phyloP scores from a whole-genome alignment of 2,888 invertebrate species.

The Oegoconia quadripuncta region DNA sequence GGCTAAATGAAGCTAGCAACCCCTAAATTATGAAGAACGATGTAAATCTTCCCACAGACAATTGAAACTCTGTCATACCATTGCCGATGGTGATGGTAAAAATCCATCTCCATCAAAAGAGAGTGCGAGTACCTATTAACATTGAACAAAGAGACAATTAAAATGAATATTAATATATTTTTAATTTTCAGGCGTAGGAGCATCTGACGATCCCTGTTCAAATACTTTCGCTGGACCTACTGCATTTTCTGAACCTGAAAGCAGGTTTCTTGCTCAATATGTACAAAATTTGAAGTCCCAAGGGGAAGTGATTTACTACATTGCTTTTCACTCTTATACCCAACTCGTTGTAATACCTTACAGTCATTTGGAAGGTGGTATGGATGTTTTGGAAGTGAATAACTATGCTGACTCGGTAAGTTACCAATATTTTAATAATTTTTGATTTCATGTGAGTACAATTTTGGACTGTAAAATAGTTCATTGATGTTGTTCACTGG shows the following conservation, averaged over 20 bases:
- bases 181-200: slow-evolving; percentile 46
- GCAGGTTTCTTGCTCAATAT: slow-evolving; percentile 56
- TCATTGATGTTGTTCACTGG: too few species aligned
- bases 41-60: background rate
- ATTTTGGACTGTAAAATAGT: too few species aligned
- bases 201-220: slow-evolving; percentile 63
- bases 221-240: slow-evolving; percentile 73
- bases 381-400: slow-evolving; percentile 28
- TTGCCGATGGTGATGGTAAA: background rate
- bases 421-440: too few species aligned
- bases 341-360: slow-evolving; percentile 75
- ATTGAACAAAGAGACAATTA: background rate
- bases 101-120: too few species aligned
- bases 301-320: slow-evolving; percentile 61
- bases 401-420: slow-evolving; percentile 65
- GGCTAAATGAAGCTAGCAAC: too few species aligned
- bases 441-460: background rate
- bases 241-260: slow-evolving; percentile 78
- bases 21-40: too few species aligned
- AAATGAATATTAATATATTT: background rate
- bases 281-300: slow-evolving; percentile 32
- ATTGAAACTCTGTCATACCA: background rate
- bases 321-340: slow-evolving; percentile 79
- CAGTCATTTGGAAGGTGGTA: slow-evolving; percentile 47
- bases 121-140: too few species aligned